Evolutionary conservation across 1,140 invertebrate genomes (phyloP).

Genomic region (Phthorimaea operculella): DNA sequence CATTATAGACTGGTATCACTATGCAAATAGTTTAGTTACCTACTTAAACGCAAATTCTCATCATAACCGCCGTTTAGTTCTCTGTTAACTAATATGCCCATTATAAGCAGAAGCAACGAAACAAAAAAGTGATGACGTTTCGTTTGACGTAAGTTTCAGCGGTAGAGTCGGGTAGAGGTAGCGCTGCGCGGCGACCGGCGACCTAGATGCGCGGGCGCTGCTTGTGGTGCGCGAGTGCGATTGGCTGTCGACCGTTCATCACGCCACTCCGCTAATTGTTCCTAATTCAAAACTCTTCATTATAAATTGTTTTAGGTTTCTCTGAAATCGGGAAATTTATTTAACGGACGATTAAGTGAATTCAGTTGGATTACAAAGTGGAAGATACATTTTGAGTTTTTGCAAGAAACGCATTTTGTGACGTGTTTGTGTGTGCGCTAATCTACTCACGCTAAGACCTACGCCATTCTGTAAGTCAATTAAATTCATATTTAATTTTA

Average conservation of each 20-base stretch:
- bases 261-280: conserved; percentile 10
- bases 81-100: too few species aligned
- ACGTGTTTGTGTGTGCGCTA: too few species aligned
- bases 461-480: too few species aligned
- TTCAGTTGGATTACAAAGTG: too few species aligned
- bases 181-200: conserved; percentile 43
- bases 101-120: background rate
- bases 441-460: too few species aligned
- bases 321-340: too few species aligned
- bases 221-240: conserved; percentile 23
- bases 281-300: conserved; percentile 1
- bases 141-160: conserved; percentile 19
- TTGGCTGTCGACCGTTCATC: conserved; percentile 27
- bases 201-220: conserved; percentile 32
- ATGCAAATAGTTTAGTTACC: too few species aligned
- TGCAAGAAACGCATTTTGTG: background rate
- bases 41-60: too few species aligned
- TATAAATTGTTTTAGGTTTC: background rate
- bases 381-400: background rate
- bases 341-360: too few species aligned
- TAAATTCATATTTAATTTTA: too few species aligned
- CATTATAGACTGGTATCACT: too few species aligned
- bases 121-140: background rate
- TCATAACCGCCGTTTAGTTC: too few species aligned
- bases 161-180: conserved; percentile 25